Evolutionary conservation across 1,140 invertebrate genomes (phyloP), one percentile per base, ranked within the genome.

Genomic region (Bombus soroeensis): DNA sequence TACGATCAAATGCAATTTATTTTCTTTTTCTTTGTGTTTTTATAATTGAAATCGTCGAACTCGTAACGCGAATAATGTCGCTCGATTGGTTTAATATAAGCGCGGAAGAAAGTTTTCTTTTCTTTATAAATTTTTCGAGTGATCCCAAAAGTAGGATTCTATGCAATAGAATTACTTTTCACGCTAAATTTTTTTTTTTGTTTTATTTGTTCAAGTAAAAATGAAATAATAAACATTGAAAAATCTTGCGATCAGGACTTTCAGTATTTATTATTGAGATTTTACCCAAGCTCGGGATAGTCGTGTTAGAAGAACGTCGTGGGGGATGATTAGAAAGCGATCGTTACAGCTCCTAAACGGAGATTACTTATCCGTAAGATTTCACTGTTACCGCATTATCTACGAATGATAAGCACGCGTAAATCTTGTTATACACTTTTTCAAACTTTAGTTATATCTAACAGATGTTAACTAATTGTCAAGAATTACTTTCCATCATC

Each of bases 271-370:
- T 0, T 6, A 22, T 53, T 6, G 18, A 10, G 18, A 73, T 73
- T 73, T 28, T 47, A 22, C n/a, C 6, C 22, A 43, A 3, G 32
- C 6, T 18, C 15, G 32, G 8, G 1, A 68, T 68, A 37, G 34
- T 68, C 32, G 34, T 37, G 32, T 18, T 3, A 25, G 34, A 68
- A 22, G 8, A 25, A 68, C 32, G 39, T 32, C 25, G 6, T 22
- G 74, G 13, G 8, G 13, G 34, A 76, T 53, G 12, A 47, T 75
- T 75, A 76, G 74, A 76, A 76, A 76, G 74, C 13, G 32, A 59
- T 25, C 28, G n/a, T 59, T 37, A 59, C 15, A 39, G 3, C 0
- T 39, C 3, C 9, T 39, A 76, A 39, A 37, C 3, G 8, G 53
- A 39, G 3, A 28, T 59, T 39, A 76, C 47, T 59, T 39, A 59